Evolutionary conservation across 2,113 vertebrate species (phyloP).

Genomic region (Neofelis nebulosa): DNA sequence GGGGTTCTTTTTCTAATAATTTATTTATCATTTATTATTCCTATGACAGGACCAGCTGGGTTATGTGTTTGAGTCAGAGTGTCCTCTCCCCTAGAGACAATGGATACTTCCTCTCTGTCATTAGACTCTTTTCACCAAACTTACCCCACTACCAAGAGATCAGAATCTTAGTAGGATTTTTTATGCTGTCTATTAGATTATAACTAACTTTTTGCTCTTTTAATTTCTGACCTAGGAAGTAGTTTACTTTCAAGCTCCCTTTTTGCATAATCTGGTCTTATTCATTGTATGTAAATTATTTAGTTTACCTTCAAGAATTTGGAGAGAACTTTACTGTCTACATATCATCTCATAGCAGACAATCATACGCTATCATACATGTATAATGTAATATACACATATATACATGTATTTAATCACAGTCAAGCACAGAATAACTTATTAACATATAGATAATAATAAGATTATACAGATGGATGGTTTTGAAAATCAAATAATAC

Average conservation of each 20-base stretch:
- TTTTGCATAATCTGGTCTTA: neutral
- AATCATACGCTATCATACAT: neutral
- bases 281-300: neutral
- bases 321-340: neutral
- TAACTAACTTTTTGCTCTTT: neutral
- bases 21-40: neutral
- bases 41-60: neutral
- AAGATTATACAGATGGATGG: neutral
- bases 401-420: neutral
- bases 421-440: neutral
- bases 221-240: slow-evolving; percentile 34
- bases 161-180: neutral
- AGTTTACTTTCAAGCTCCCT: neutral
- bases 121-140: neutral
- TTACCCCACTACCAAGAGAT: neutral
- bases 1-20: neutral
- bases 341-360: neutral
- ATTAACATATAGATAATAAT: neutral
- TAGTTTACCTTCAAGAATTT: neutral
- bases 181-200: neutral
- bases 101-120: neutral
- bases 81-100: neutral
- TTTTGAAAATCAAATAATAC: slow-evolving; percentile 48
- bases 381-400: neutral
- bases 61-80: neutral